These are phyloP conservation scores for Cantharis rustica DNA, from an alignment of 2,888 invertebrate genomes.

Conservation along the genomic window DNA sequence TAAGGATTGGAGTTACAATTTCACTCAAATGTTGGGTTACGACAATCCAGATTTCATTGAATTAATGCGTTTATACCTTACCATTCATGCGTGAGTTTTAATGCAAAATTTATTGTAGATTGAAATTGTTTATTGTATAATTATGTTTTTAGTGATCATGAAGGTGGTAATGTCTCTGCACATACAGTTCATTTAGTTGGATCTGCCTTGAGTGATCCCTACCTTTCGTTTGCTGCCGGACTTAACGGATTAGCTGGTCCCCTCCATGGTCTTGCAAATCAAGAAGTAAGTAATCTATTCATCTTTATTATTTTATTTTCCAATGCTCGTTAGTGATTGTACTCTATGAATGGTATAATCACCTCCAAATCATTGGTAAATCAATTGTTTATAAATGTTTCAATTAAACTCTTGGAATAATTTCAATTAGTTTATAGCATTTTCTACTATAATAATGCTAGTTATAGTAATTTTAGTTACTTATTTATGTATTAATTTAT, in stretches of 20 bases:
- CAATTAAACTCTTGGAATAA: not conserved
- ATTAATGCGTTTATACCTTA: conserved; percentile 90
- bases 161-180: conserved; percentile 95
- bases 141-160: conserved; percentile 76
- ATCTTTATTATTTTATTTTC: not conserved
- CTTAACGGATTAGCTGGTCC: conserved; percentile 95
- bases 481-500: conserved; percentile 25
- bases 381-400: conserved; percentile 10
- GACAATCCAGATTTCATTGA: conserved; percentile 84
- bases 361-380: conserved; percentile 40
- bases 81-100: conserved; percentile 74
- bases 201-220: conserved; percentile 92
- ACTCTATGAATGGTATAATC: conserved; percentile 21
- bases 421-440: not conserved
- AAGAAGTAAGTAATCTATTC: conserved; percentile 65
- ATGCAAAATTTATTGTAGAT: not conserved
- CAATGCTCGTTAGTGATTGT: conserved; percentile 37
- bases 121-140: not conserved
- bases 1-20: conserved; percentile 94
- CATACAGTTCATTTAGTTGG: conserved; percentile 94
- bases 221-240: conserved; percentile 89
- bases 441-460: not conserved
- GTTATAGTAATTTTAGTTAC: not conserved
- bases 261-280: conserved; percentile 94
- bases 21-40: conserved; percentile 89